Conservation (phyloP, 92 coral and sea anemone species). For the Porites divaricata region DNA sequence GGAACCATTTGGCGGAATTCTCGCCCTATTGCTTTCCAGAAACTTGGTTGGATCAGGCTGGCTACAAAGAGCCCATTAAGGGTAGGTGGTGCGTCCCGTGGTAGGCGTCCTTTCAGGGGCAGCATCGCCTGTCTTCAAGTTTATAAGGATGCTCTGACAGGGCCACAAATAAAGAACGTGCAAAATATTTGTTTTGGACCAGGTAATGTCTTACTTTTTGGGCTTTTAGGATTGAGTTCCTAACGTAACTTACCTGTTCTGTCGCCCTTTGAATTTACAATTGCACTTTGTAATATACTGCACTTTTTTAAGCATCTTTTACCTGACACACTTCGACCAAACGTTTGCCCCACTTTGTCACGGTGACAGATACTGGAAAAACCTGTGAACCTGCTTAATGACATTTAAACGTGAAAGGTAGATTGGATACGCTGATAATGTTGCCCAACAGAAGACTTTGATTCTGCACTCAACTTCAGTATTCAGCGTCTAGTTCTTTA, state of each 20-base stretch:
- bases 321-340: too few relatives aligned
- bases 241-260: background rate
- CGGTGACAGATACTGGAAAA: too few relatives aligned
- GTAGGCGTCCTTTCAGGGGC: slow-evolving; percentile 52
- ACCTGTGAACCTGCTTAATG: too few relatives aligned
- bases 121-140: slow-evolving; percentile 65
- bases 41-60: slow-evolving; percentile 66
- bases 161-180: slow-evolving; percentile 59
- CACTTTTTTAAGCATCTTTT: too few relatives aligned
- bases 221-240: background rate
- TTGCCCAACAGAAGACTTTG: too few relatives aligned
- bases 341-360: too few relatives aligned
- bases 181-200: slow-evolving; percentile 63
- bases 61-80: slow-evolving; percentile 50
- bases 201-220: slow-evolving; percentile 22
- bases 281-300: too few relatives aligned
- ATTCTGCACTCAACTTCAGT: too few relatives aligned
- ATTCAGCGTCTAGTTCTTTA: too few relatives aligned
- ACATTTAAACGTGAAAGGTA: too few relatives aligned
- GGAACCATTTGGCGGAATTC: slow-evolving; percentile 61
- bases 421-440: too few relatives aligned
- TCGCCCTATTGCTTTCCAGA: slow-evolving; percentile 55
- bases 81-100: slow-evolving; percentile 45
- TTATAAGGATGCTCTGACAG: slow-evolving; percentile 61
- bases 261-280: too few relatives aligned